Base-by-base conservation (phyloP, 2,797 vertebrate species). In the Phataginus tricuspis region DNA sequence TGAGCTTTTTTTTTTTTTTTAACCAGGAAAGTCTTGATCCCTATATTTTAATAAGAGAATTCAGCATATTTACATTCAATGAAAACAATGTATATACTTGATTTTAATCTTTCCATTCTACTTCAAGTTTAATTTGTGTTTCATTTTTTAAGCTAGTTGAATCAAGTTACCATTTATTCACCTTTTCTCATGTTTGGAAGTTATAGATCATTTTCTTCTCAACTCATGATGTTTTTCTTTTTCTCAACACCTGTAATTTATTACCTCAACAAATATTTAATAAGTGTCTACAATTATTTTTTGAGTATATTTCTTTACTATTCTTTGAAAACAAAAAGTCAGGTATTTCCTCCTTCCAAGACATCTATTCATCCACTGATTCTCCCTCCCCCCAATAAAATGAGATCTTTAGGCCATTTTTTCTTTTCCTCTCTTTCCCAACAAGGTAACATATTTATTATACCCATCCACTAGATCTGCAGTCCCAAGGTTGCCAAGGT, bases 61-160 rank as follows among this genome's bases (percentile, higher is more conserved):
- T 84, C 7, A n/a, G 13, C 64, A 66, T 55, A 84, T 45, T 84
- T 34, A 91, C 31, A 79, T 66, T 53, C 66, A 72, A 51, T 61
- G 19, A 66, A 75, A 86, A 53, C 49, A 80, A 84, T 10, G 10
- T 25, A 23, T 91, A 72, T 34, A 19, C n/a, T 91, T 91, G 39
- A 63, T n/a, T 93, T 90, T 68, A 66, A 72, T 61, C 49, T 91
- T 91, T 72, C 16, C 19, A 61, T 88, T 87, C 57, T 87, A 45
- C 14, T 74, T 71, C 72, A 71, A 64, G 18, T 39, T 71, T 83
- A 64, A 61, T 64, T 72, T 61, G 7, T 29, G 25, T 77, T 94
- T 94, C 42, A 84, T 21, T 90, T 77, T 93, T 64, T 39, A 53
- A 64, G 21, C 23, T 82, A n/a, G 14, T 86, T 95, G 49, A 77